phyloP scores from a whole-genome alignment of 2,888 invertebrate genomes.

The Taenaris catops region DNA sequence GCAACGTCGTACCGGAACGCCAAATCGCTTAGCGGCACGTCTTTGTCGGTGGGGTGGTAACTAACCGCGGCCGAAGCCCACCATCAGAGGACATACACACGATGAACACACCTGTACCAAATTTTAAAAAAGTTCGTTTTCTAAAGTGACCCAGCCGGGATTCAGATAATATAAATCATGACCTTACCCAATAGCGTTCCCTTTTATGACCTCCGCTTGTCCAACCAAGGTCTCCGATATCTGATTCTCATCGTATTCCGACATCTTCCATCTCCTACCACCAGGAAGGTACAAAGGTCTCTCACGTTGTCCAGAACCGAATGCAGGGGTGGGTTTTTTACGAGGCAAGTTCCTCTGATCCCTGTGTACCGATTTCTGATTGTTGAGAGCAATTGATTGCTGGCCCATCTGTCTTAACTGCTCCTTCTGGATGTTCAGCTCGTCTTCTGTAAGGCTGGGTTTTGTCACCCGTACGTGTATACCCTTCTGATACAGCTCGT shows the following conservation, averaged over 20 bases:
- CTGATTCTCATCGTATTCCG: constrained; percentile 93
- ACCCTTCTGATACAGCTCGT: neutral
- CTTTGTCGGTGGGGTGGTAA: too few species aligned
- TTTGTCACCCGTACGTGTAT: constrained; percentile 15
- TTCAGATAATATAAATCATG: neutral
- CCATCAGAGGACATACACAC: neutral
- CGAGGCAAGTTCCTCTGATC: constrained; percentile 32
- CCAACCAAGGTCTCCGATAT: constrained; percentile 91
- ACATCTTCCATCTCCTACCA: constrained; percentile 88
- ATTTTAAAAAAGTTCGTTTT: too few species aligned
- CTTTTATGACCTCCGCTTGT: constrained; percentile 92
- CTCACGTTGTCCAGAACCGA: constrained; percentile 82
- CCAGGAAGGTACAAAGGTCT: constrained; percentile 88
- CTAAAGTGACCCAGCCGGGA: too few species aligned
- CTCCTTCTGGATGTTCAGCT: too few species aligned
- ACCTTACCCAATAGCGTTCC: constrained; percentile 88
- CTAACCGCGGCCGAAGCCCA: too few species aligned
- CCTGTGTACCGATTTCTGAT: neutral
- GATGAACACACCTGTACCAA: too few species aligned
- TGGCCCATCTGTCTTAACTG: too few species aligned
- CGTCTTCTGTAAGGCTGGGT: constrained; percentile 33
- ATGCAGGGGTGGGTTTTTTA: constrained; percentile 64
- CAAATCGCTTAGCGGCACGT: too few species aligned
- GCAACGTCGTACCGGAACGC: too few species aligned
- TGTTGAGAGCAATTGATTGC: too few species aligned